Evolutionary conservation across 1,140 invertebrate genomes (phyloP).

Genomic region (Drosophila ananassae): DNA sequence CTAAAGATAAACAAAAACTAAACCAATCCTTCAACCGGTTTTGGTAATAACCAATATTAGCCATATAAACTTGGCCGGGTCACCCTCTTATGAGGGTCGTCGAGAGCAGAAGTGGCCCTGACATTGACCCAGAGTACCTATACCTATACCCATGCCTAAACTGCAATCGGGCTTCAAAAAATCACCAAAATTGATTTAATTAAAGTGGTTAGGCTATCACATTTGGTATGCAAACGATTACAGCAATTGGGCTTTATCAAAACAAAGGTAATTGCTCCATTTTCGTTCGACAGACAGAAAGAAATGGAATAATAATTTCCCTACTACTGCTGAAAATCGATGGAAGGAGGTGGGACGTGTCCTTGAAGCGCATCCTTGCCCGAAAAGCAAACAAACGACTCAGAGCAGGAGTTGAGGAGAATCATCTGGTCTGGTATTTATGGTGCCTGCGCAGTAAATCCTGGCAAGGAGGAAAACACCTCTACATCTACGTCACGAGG

Average conservation of each 20-base stretch:
- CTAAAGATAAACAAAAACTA: not conserved
- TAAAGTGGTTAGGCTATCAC: slow-evolving; percentile 13
- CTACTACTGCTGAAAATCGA: slow-evolving; percentile 17
- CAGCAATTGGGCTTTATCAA: slow-evolving; percentile 30
- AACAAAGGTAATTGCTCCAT: slow-evolving; percentile 34
- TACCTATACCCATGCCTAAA: not conserved
- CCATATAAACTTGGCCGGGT: slow-evolving; percentile 32
- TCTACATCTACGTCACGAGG: slow-evolving; percentile 49
- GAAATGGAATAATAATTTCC: not conserved
- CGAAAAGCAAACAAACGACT: not conserved
- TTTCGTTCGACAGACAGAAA: not conserved
- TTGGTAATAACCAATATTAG: slow-evolving; percentile 12
- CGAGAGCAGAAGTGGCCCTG: slow-evolving; percentile 33
- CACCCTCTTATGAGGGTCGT: slow-evolving; percentile 32
- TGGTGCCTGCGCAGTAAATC: slow-evolving; percentile 52
- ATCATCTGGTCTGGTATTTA: slow-evolving; percentile 65
- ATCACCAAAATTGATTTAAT: slow-evolving; percentile 24
- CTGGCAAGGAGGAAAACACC: slow-evolving; percentile 11
- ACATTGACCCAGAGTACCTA: slow-evolving; percentile 54
- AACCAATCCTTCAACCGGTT: slow-evolving; percentile 14
- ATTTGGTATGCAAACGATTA: slow-evolving; percentile 30
- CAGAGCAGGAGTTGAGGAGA: not conserved
- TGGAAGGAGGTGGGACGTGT: slow-evolving; percentile 14
- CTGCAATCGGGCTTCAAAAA: slow-evolving; percentile 1
- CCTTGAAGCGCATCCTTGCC: slow-evolving; percentile 29